Evolutionary conservation across 2,113 vertebrate species (phyloP).

Genomic region (Thomomys bottae): DNA sequence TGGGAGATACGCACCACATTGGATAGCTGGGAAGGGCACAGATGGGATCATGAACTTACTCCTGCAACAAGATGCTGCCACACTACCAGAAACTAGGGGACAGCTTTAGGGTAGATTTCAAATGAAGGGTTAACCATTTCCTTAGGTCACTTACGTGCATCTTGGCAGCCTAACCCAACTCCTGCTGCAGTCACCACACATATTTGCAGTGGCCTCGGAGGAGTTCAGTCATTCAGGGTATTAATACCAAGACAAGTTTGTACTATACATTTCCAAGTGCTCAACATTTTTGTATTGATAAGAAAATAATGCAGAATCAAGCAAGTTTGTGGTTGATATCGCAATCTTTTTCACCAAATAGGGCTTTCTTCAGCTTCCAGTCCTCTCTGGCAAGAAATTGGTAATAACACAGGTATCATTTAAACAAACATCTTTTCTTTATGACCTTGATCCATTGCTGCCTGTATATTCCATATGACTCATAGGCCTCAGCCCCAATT

Average conservation of each 20-base stretch:
- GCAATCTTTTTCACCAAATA: slow-evolving; percentile 26
- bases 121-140: slow-evolving; percentile 1
- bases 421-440: too few species aligned
- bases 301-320: slow-evolving; percentile 45
- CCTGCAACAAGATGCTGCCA: not conserved
- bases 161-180: not conserved
- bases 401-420: not conserved
- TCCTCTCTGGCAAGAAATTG: not conserved
- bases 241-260: not conserved
- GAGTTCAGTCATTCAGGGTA: not conserved
- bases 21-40: not conserved
- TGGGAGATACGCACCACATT: not conserved
- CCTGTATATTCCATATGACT: not conserved
- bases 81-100: not conserved
- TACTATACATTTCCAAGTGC: slow-evolving; percentile 43
- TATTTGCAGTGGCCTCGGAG: not conserved
- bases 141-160: not conserved
- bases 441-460: not conserved
- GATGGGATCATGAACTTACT: not conserved
- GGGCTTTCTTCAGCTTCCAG: slow-evolving; percentile 30
- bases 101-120: slow-evolving; percentile 31
- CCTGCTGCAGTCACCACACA: not conserved
- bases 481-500: not conserved
- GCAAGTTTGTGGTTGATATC: slow-evolving; percentile 11
- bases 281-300: slow-evolving; percentile 37